Evolutionary conservation across 2,888 invertebrate genomes (phyloP), one percentile per base, ranked within the genome.

Genomic region (Euzophera pinguis): DNA sequence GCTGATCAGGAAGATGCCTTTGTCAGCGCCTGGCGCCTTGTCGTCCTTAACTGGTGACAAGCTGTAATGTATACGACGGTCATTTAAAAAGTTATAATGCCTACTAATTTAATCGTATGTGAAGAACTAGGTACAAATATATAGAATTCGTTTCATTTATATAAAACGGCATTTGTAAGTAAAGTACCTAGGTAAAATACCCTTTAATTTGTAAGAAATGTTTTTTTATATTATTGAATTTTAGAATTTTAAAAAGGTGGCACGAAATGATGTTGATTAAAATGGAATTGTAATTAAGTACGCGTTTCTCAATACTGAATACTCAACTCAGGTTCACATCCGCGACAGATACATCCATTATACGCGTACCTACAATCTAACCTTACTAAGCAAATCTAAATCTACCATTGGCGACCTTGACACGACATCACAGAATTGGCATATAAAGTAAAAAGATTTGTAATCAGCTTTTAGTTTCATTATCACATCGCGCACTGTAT

Each of bases 31-130:
- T 1, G 75, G 71, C 57, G 61, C 80, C 60, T 81, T 82, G 32
- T 82, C 84, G 63, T 88, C 88, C 68, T 82, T 80, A 8, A 89
- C 85, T 56, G 89, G 88, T 47, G 89, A 88, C 55, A 89, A 60
- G 62, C 89, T 89, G 78, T 1, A 56, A 43, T 49, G 51, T 32
- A 53, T 37, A 35, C 47, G n/a, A 39, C 9, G 17, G 13, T 51
- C 29, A 39, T 49, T 48, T 48, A 48, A 37, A 48, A 17, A 16
- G 22, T 22, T 22, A 22, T 22, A 22, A 22, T 6, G 10, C 32
- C 32, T 32, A 32, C 3, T 6, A 3, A 32, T 32, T 32, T 9
- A 4, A 10, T 7, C 29, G 7, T 6, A 29, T 29, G 29, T 4
- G 29, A n/a, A n/a, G n/a, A n/a, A n/a, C n/a, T n/a, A n/a, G n/a